A percentile compares a stretch with the other conserved stretches of the same genome.
These are phyloP conservation scores for Tauraco erythrolophus DNA, from an alignment of 2,113 vertebrate genomes.

Conservation along the genomic window DNA sequence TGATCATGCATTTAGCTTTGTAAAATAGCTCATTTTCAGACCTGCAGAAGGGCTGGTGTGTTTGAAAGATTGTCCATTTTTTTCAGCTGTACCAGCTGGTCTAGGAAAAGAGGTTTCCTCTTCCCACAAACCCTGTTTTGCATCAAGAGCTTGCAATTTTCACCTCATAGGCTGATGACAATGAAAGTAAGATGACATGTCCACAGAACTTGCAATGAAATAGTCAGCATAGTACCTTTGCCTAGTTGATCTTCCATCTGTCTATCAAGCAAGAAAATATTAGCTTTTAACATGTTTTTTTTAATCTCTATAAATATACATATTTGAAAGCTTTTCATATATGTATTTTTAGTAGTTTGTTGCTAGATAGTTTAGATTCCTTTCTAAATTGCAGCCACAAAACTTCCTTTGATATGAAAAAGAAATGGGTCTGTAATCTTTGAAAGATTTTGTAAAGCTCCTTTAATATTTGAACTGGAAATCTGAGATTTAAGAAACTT, in stretches of 20 bases:
- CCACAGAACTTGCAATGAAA: not conserved
- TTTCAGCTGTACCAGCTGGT: not conserved
- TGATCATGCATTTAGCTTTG: not conserved
- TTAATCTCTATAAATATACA: not conserved
- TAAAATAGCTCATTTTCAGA: not conserved
- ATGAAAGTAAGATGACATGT: not conserved
- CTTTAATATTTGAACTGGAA: not conserved
- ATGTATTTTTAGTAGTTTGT: not conserved
- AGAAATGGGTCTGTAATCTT: not conserved
- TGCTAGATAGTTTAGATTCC: not conserved
- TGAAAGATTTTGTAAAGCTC: not conserved
- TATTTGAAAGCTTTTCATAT: not conserved
- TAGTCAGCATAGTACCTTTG: not conserved
- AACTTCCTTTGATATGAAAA: not conserved
- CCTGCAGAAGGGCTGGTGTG: not conserved
- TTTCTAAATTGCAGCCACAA: not conserved
- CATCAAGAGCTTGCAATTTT: not conserved
- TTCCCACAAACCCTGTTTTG: not conserved
- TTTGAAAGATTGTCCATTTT: not conserved
- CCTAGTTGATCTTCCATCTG: not conserved
- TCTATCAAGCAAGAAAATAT: not conserved
- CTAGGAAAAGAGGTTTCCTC: not conserved
- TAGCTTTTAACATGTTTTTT: not conserved
- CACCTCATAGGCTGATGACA: not conserved
- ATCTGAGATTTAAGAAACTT: not conserved